These are phyloP conservation scores for Heliconius hewitsoni DNA, from an alignment of 1,140 invertebrate species.

Conservation along the genomic window DNA sequence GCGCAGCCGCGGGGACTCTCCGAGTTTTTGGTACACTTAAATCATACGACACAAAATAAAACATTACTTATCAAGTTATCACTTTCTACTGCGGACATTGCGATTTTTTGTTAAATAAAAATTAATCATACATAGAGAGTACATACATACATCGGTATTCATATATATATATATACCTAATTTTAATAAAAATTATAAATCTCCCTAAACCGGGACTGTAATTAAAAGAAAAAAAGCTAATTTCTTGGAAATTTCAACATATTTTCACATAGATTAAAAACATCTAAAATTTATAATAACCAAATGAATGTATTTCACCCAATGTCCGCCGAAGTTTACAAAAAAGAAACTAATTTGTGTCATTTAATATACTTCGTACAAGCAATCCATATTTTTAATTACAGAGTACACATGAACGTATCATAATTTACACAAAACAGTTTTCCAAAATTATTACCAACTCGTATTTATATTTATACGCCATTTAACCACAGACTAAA, in stretches of 20 bases:
- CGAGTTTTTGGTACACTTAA: constrained; percentile 70
- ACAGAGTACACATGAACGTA: constrained; percentile 33
- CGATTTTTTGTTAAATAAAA: background rate
- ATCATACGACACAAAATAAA: constrained; percentile 38
- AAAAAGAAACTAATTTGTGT: constrained; percentile 30
- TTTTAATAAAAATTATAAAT: too few relatives aligned
- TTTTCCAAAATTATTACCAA: constrained; percentile 13
- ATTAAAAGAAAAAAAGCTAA: too few relatives aligned
- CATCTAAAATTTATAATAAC: too few relatives aligned
- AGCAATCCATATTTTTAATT: constrained; percentile 29
- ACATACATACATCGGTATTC: too few relatives aligned
- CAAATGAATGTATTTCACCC: background rate
- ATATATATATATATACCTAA: background rate
- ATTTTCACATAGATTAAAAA: too few relatives aligned
- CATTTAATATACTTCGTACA: constrained; percentile 39
- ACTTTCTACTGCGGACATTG: constrained; percentile 4
- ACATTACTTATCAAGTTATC: constrained; percentile 3
- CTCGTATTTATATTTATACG: constrained; percentile 12
- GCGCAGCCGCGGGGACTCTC: constrained; percentile 24
- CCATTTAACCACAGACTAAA: constrained; percentile 13
- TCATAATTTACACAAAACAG: constrained; percentile 16
- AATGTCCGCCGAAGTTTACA: background rate
- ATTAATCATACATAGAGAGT: too few relatives aligned
- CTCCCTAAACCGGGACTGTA: too few relatives aligned
- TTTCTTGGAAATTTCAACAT: too few relatives aligned